Evolutionary conservation across 2,113 vertebrate species (phyloP), one percentile per base, ranked within the genome.

Genomic region (Chaetura pelagica): DNA sequence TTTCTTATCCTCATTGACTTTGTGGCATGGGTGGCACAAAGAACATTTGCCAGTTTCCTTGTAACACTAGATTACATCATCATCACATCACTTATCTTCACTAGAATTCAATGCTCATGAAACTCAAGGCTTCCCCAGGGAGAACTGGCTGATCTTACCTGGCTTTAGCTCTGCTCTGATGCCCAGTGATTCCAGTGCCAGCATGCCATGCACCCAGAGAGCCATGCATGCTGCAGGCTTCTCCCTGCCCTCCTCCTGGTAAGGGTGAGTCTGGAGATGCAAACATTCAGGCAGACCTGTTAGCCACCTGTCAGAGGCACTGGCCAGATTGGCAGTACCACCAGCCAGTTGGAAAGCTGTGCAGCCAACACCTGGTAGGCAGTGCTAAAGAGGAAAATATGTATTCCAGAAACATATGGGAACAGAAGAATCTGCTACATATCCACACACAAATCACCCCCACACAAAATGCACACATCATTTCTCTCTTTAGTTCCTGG

Each of bases 371-470:
- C 94, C 95, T 96, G 94, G 93, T 95, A 96, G 91, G 94, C 96
- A 94, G 95, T 89, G 90, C 95, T 94, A 94, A 96, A 96, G 95
- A 97, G 93, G 88, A 90, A 91, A 93, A 96, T 93, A 92, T 94
- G 93, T 96, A 96, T 95, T 82, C 91, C 85, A 95, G 93, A 95
- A 97, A 95, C 95, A 94, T 93, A 93, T 94, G 94, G 94, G 81
- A 95, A 94, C 77, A 94, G 62, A 57, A 94, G 94, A 95, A 94
- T 95, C 95, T 95, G 92, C 95, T 96, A 95, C 80, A 95, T 93
- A 87, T 92, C 87, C 94, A 90, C 84, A 91, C 90, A 90, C 93
- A 92, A 89, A 86, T 95, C 96, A 85, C 75, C 75, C 93, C 77
- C 86, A 93, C 94, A 81, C 83, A 84, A 84, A 96, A 94, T 66